Evolutionary conservation across 37 sponge, comb jelly and placozoan species (phyloP).

Genomic region (Beroe forskalii): DNA sequence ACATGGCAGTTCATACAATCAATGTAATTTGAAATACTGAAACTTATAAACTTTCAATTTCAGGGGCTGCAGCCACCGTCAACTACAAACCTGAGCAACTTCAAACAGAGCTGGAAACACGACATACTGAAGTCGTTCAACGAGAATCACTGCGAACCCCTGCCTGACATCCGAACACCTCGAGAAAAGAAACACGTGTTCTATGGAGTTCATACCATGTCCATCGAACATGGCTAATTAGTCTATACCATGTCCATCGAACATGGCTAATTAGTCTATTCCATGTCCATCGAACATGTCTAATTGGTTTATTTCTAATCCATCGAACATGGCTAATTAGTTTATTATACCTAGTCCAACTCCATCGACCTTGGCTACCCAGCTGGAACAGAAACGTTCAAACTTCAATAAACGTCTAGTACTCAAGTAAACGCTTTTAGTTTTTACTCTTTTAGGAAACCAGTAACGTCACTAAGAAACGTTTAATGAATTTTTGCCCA

Average conservation of each 20-base stretch:
- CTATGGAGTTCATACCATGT: conserved; percentile 28
- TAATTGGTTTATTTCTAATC: neutral
- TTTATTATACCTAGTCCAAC: too few species aligned
- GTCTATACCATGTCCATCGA: conserved; percentile 14
- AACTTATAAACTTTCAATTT: too few species aligned
- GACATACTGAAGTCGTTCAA: conserved; percentile 24
- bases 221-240: conserved; percentile 23
- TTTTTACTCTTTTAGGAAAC: too few species aligned
- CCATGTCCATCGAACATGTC: too few species aligned
- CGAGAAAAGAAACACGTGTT: conserved; percentile 25
- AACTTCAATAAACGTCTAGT: too few species aligned
- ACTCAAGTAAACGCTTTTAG: too few species aligned
- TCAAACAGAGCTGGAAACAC: conserved; percentile 19
- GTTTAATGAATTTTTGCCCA: too few species aligned
- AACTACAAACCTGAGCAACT: neutral
- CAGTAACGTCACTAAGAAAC: too few species aligned
- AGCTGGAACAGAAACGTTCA: too few species aligned
- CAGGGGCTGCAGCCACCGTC: neutral
- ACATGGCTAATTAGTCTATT: conserved; percentile 32
- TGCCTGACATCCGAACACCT: neutral
- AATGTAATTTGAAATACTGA: neutral
- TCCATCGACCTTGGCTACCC: too few species aligned
- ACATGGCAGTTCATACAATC: too few species aligned
- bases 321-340: conserved; percentile 33
- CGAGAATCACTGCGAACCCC: neutral